Base-by-base conservation (phyloP, 2,888 invertebrate species). In the Eupsilia transversa region DNA sequence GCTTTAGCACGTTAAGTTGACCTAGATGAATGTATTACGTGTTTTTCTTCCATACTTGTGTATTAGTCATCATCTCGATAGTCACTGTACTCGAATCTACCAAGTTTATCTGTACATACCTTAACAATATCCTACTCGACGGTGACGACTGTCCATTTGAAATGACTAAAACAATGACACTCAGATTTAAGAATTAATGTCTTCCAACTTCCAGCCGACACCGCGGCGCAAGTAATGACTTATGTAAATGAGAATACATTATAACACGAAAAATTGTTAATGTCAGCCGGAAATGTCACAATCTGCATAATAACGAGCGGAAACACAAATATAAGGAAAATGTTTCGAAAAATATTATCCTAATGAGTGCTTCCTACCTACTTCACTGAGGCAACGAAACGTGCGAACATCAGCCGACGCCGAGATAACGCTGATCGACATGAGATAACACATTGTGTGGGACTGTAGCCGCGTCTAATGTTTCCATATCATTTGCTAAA, bases 291-390 rank as follows among this genome's bases (percentile, higher is more conserved):
- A 65, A 81, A 81, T 74, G 82, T 63, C 54, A 17, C 43, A 57
- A 81, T 85, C 82, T 81, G 66, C 76, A 82, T 75, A 75, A 30
- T 49, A 56, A 81, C 65, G 76, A 81, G 73, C 84, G 30, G 17
- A n/a, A 84, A 69, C 85, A 81, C 65, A 38, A 49, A 61, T 56
- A 61, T 27, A 41, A 72, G 59, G 84, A 67, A 74, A 63, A 65
- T 35, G 20, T 46, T 41, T 10, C 10, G 9, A 38, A 30, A 46
- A 67, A 60, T 57, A 54, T 77, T 60, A 54, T 64, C 46, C 7
- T 56, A 80, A 74, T 38, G 67, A 77, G 78, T 27, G 9, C n/a
- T n/a, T n/a, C n/a, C n/a, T n/a, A n/a, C 41, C 14, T 49, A 33
- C 54, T 65, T 14, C 38, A 14, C n/a, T 7, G 23, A 57, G 20